A percentile compares a stretch with the other conserved stretches of the same genome.
phyloP scores from a whole-genome alignment of 2,113 vertebrate genomes.

The Hucho hucho region DNA sequence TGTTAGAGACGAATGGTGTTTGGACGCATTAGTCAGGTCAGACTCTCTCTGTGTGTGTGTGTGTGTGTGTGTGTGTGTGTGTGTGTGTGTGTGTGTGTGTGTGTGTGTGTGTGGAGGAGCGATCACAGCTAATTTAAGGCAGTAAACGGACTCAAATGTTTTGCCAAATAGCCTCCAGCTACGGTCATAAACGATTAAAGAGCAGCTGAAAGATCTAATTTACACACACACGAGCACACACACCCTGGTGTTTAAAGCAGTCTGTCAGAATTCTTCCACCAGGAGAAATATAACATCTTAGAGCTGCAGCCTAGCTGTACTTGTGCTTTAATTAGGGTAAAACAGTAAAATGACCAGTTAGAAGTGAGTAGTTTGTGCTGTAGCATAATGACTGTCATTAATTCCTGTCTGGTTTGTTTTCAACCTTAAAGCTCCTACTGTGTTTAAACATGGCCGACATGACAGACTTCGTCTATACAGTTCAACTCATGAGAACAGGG shows the following conservation, averaged over 20 bases:
- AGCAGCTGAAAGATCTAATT: slow-evolving; percentile 44
- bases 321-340: slow-evolving; percentile 47
- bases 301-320: slow-evolving; percentile 39
- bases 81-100: neutral
- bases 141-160: slow-evolving; percentile 60
- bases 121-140: slow-evolving; percentile 56
- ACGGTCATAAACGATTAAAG: slow-evolving; percentile 56
- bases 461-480: slow-evolving; percentile 3
- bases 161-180: slow-evolving; percentile 65
- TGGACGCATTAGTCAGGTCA: slow-evolving; percentile 57
- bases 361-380: slow-evolving; percentile 52
- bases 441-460: slow-evolving; percentile 15
- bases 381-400: slow-evolving; percentile 61
- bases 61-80: neutral
- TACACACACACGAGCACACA: neutral
- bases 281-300: slow-evolving; percentile 45
- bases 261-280: slow-evolving; percentile 49
- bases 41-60: slow-evolving; percentile 13
- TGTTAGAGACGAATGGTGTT: slow-evolving; percentile 56
- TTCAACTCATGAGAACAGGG: no score
- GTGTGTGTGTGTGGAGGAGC: slow-evolving; percentile 9
- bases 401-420: slow-evolving; percentile 67
- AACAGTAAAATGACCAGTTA: slow-evolving; percentile 50
- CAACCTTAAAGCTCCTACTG: slow-evolving; percentile 38
- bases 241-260: neutral